Conservation (phyloP, 2,113 vertebrate genomes). For the Colossoma macropomum region DNA sequence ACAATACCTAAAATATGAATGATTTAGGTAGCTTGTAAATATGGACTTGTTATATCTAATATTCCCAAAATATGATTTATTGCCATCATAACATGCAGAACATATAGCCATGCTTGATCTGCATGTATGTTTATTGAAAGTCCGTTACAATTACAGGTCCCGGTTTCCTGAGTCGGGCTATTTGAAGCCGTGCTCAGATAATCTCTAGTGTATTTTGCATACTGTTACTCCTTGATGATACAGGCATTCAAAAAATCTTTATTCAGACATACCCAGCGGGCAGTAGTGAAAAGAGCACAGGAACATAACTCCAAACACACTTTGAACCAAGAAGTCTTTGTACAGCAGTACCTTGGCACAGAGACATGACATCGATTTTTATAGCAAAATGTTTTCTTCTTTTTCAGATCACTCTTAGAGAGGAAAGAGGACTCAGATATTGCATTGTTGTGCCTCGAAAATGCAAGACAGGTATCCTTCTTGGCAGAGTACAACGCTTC, state of each 20-base stretch:
- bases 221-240: conserved; percentile 59
- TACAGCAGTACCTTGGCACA: conserved; percentile 72
- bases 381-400: conserved; percentile 33
- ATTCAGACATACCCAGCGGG: conserved; percentile 55
- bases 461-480: conserved; percentile 59
- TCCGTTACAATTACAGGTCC: conserved; percentile 56
- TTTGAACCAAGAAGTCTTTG: conserved; percentile 50
- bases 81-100: not conserved
- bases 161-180: conserved; percentile 69
- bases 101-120: not conserved
- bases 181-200: conserved; percentile 67
- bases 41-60: not conserved
- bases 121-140: too few relatives aligned
- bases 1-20: not conserved
- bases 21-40: not conserved
- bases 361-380: conserved; percentile 45
- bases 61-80: not conserved
- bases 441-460: conserved; percentile 62
- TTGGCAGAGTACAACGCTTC: conserved; percentile 55
- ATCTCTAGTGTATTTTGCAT: conserved; percentile 59
- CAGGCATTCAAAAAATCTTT: conserved; percentile 61
- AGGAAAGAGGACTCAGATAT: conserved; percentile 69
- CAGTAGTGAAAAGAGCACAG: conserved; percentile 63
- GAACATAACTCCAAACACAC: conserved; percentile 55
- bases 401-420: conserved; percentile 26